Percentiles rank a stretch among this genome's conserved stretches.
Evolutionary conservation across 2,888 invertebrate genomes (phyloP).

Genomic region (Ferrisia virgata): DNA sequence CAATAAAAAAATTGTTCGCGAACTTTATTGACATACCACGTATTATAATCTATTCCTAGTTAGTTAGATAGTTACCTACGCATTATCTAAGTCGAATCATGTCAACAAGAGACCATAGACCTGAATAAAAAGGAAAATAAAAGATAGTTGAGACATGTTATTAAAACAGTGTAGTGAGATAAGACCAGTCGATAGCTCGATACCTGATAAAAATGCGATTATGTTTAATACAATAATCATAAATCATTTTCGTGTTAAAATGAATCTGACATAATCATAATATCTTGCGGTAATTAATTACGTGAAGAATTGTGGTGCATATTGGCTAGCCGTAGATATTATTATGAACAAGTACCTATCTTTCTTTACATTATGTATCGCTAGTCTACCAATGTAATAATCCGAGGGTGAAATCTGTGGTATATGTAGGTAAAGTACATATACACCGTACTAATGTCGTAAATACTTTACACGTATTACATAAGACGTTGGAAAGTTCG

Average conservation of each 20-base stretch:
- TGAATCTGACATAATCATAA: not conserved
- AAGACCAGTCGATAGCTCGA: not conserved
- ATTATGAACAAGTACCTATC: no score
- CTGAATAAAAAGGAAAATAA: not conserved
- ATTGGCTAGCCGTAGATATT: no score
- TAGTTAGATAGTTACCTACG: no score
- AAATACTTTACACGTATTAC: not conserved
- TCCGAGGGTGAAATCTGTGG: not conserved
- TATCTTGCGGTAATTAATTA: not conserved
- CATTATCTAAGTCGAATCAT: no score
- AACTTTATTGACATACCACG: no score
- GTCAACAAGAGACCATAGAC: not conserved
- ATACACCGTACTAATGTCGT: not conserved
- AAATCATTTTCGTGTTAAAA: not conserved
- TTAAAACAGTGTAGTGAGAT: not conserved
- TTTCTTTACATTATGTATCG: no score
- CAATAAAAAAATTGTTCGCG: no score
- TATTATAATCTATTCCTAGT: no score
- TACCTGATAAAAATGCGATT: not conserved
- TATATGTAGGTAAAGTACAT: no score
- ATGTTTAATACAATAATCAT: not conserved
- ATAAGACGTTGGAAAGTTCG: not conserved
- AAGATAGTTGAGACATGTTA: not conserved
- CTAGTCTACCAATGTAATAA: no score
- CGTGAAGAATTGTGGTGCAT: not conserved